Percentiles rank a stretch among this genome's conserved stretches.
Evolutionary conservation across 2,797 vertebrate genomes (phyloP).

Genomic region (Gymnocypris eckloni): DNA sequence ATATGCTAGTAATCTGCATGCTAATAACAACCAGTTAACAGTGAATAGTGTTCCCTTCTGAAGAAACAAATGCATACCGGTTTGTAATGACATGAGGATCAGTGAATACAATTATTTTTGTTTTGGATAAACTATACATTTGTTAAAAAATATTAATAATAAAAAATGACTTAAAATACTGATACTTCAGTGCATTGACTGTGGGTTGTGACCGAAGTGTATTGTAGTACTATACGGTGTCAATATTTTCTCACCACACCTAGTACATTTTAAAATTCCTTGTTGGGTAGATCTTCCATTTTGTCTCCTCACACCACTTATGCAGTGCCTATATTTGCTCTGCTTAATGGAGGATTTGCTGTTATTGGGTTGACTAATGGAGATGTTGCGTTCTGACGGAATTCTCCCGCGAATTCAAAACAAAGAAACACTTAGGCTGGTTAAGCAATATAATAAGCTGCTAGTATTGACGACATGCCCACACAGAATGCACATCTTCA

Average conservation of each 20-base stretch:
- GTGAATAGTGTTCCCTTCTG: neutral
- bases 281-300: constrained; percentile 60
- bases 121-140: neutral
- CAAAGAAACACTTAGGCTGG: neutral
- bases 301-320: constrained; percentile 62
- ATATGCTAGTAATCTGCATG: neutral
- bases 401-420: neutral
- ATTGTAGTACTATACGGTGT: neutral
- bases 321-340: neutral
- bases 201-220: neutral
- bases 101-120: neutral
- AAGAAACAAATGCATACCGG: neutral
- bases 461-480: neutral
- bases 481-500: neutral
- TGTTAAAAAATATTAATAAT: neutral
- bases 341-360: constrained; percentile 52
- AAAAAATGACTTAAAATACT: neutral
- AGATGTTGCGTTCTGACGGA: constrained; percentile 1
- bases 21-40: neutral
- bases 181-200: neutral
- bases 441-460: constrained; percentile 16
- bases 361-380: neutral
- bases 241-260: neutral
- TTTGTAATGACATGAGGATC: neutral
- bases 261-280: constrained; percentile 60